Evolutionary conservation across 1,140 invertebrate species (phyloP).

Genomic region (Leptinotarsa undecemlineata): DNA sequence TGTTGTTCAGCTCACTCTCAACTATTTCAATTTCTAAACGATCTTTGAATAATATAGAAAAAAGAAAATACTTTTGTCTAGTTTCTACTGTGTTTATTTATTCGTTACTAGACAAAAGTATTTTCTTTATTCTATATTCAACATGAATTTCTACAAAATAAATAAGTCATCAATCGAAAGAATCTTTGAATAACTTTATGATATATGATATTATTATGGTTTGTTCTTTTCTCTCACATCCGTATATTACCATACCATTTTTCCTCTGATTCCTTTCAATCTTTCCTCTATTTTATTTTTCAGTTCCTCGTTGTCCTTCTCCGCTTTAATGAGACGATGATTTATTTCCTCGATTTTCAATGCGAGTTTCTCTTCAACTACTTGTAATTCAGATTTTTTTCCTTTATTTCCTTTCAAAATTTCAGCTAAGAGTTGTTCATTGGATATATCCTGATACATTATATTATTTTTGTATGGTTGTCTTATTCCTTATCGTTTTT

Average conservation of each 20-base stretch:
- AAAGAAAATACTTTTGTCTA: too few relatives aligned
- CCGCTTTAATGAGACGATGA: not conserved
- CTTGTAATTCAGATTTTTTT: not conserved
- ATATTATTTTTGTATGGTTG: too few relatives aligned
- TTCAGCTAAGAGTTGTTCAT: too few relatives aligned
- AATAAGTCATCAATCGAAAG: too few relatives aligned
- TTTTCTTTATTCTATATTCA: too few relatives aligned
- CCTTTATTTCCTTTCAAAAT: too few relatives aligned
- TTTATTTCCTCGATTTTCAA: not conserved
- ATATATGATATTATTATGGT: not conserved
- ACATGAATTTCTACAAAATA: too few relatives aligned
- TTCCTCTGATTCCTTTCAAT: not conserved
- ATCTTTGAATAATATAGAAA: conserved; percentile 13
- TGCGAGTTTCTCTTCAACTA: not conserved
- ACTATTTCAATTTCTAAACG: conserved; percentile 5
- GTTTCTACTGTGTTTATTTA: too few relatives aligned
- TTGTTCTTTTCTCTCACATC: not conserved
- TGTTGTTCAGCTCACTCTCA: not conserved
- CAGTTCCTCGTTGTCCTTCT: conserved; percentile 7
- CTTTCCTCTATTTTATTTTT: not conserved
- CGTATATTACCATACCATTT: not conserved
- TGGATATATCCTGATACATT: too few relatives aligned
- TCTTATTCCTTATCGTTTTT: too few relatives aligned
- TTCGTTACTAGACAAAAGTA: too few relatives aligned
- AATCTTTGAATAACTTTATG: not conserved